Base-by-base conservation (phyloP, 2,888 invertebrate species). In the Archaeoteleia sp. region DNA sequence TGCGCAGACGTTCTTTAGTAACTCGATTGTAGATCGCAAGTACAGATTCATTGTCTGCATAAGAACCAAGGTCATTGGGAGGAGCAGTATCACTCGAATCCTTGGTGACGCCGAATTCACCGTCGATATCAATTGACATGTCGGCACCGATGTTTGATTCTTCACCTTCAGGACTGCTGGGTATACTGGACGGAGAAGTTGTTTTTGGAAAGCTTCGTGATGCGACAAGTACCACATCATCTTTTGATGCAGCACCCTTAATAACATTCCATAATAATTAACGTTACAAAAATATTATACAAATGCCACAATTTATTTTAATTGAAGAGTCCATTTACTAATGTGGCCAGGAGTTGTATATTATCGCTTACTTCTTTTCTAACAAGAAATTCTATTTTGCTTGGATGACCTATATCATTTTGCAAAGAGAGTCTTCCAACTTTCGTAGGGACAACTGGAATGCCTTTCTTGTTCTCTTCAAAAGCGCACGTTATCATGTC, bases 1-100 rank as follows among this genome's bases (percentile, higher is more conserved):
- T 87, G 42, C 88, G 87, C 20, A 94, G 86, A 53, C 90, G 89
- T 76, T 92, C 88, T 71, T 90, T 90, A 0, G 91, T 91, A 55
- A 92, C 87, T 48, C 88, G 88, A 3, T 90, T 88, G 72, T 90
- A 91, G 23, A 92, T 85, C 14, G 86, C 84, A 0, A 89, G 84
- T 1, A 89, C 88, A 2, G 89, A 87, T 45, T 88, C 86, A 9
- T 84, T 46, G 6, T 55, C 78, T 0, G 87, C 7, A 8, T 27
- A 57, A 15, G 37, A 37, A 1, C 10, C 20, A 9, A 29, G 9
- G 8, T 12, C 17, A 8, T 27, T 39, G 25, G 12, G 12, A 7
- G 23, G 25, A 23, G 10, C 17, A 9, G 13, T 25, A 12, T 27
- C 39, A 9, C 12, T 9, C 1, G 1, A n/a, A 10, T 49, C 32